Base-by-base conservation (phyloP, 2,888 invertebrate genomes). In the Orthonevra nobilis region DNA sequence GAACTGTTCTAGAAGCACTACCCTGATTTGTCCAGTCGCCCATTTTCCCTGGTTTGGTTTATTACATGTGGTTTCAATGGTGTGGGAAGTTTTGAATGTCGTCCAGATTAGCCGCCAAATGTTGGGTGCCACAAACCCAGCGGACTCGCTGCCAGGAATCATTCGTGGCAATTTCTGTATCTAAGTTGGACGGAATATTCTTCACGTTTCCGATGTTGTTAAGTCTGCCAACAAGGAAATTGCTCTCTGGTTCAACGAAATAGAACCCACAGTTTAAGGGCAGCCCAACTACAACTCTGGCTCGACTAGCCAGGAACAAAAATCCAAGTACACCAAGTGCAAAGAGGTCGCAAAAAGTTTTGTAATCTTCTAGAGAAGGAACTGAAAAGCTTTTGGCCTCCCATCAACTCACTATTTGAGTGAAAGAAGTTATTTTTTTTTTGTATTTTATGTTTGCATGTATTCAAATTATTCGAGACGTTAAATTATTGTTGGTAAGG, bases 151-250 rank as follows among this genome's bases (percentile, higher is more conserved):
- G 81, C 98, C 99, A 70, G 99, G 99, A 81, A 98, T 98, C 74
- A 98, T 99, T 86, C 94, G 99, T 86, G 99, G 99, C 68, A 99
- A 99, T 89, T 95, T 94, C 86, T 97, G 97, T 90, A 93, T 99
- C 84, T 94, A 98, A 89, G 95, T 97, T 84, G 98, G 98, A 81
- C 94, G 99, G 84, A 99, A 99, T 90, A 97, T 99, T 85, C 93
- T 96, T 84, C 99, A 99, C 87, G 99, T 99, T 61, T 98, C 98
- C 2, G 99, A 99, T 90, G 92, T 96, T 56, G 97, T 98, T 42
- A 98, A 97, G 84, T 96, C 97, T 42, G 99, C 99, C 23, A 93
- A 97, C 68, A 96, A 96, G 86, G 99, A 99, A 91, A 99, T 99
- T 84, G 92, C 90, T 74, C 91, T 99, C 83, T 99, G 99, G 99